Conservation (phyloP, 2,888 invertebrate genomes). For the Mellilla xanthometata region DNA sequence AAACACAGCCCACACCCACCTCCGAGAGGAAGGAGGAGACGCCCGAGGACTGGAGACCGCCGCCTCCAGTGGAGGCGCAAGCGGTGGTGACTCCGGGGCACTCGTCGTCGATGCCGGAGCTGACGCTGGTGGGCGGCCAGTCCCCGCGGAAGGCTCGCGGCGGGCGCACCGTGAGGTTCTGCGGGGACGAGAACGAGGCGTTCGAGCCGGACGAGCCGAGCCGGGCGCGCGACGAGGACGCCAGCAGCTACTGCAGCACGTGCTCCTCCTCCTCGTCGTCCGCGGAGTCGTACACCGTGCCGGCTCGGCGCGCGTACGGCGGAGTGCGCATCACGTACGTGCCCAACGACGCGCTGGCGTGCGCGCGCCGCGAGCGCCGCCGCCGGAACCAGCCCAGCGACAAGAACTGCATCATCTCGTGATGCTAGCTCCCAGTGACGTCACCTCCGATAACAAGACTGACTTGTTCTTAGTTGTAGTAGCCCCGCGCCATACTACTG, state of each 20-base stretch:
- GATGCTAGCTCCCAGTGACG: slow-evolving; percentile 81
- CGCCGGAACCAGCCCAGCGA: slow-evolving; percentile 85
- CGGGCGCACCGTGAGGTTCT: slow-evolving; percentile 69
- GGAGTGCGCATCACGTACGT: slow-evolving; percentile 96
- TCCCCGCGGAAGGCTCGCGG: slow-evolving; percentile 59
- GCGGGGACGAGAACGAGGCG: slow-evolving; percentile 74
- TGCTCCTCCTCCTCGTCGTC: slow-evolving; percentile 96
- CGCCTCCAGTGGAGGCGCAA: slow-evolving; percentile 75
- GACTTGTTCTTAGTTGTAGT: slow-evolving; percentile 70
- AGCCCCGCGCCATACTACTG: slow-evolving; percentile 70
- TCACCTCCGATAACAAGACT: slow-evolving; percentile 79
- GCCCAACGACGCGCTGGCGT: slow-evolving; percentile 94
- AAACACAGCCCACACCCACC: slow-evolving; percentile 82
- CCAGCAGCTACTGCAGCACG: slow-evolving; percentile 91
- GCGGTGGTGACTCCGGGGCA: slow-evolving; percentile 79
- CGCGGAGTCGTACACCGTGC: slow-evolving; percentile 93
- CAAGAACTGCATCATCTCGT: slow-evolving; percentile 94
- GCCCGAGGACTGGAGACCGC: slow-evolving; percentile 79
- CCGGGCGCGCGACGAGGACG: slow-evolving; percentile 83
- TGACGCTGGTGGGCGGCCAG: slow-evolving; percentile 76
- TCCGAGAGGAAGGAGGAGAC: slow-evolving; percentile 60
- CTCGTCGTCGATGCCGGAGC: slow-evolving; percentile 74
- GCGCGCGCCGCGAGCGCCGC: slow-evolving; percentile 87
- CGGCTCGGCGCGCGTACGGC: slow-evolving; percentile 91
- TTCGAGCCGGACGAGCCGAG: slow-evolving; percentile 71